A percentile compares a stretch with the other conserved stretches of the same genome.
Conservation (phyloP, 2,113 vertebrate species). For the Malurus melanocephalus region DNA sequence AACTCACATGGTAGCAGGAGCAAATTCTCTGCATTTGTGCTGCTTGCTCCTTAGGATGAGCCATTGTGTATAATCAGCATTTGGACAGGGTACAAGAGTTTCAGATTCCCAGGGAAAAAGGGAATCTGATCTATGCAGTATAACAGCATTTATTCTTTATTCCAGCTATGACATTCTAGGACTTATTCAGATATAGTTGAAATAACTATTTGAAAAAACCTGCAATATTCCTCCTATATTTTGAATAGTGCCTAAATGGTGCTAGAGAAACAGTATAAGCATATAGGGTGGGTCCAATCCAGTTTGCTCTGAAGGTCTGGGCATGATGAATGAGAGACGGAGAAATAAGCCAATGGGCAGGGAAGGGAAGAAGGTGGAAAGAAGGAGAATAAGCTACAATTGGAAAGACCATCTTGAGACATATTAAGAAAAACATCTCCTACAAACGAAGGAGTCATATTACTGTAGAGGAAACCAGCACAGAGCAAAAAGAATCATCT, state of each 20-base stretch:
- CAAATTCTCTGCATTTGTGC: background rate
- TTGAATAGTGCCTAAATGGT: background rate
- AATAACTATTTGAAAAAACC: background rate
- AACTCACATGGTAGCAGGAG: background rate
- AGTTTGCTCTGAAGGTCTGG: background rate
- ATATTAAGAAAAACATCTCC: background rate
- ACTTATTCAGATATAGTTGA: background rate
- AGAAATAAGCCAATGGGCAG: background rate
- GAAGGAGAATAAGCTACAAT: background rate
- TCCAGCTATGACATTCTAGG: background rate
- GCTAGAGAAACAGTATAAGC: background rate
- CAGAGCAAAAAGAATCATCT: background rate
- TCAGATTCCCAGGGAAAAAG: background rate
- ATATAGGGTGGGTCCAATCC: accelerated
- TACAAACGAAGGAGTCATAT: background rate
- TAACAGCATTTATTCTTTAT: background rate
- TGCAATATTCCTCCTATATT: background rate
- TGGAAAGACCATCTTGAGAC: background rate
- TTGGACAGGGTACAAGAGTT: background rate
- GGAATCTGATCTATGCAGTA: background rate
- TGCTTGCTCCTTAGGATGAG: background rate
- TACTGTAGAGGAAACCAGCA: background rate
- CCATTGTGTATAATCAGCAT: background rate
- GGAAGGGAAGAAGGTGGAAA: background rate
- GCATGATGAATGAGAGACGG: accelerated